Conservation (phyloP, 2,797 vertebrate species). For the Myoxocephalus aenaeus region DNA sequence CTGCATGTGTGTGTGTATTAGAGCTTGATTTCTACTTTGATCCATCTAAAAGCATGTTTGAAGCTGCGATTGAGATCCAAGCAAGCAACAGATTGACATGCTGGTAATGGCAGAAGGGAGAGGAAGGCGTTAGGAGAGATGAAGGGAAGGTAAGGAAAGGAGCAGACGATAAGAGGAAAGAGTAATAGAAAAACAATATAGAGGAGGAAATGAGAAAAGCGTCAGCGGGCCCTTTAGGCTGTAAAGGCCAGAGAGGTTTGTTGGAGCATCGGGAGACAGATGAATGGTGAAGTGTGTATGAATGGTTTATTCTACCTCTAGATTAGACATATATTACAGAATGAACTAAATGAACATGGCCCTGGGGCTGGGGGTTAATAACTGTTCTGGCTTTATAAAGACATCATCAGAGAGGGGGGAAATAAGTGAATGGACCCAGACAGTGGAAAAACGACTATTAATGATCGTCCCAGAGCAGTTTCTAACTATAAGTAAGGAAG, state of each 20-base stretch:
- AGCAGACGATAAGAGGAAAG: slow-evolving; percentile 37
- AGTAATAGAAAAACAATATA: slow-evolving; percentile 49
- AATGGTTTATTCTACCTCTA: slow-evolving; percentile 68
- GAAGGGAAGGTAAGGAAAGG: neutral
- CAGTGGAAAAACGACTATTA: neutral
- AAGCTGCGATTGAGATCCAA: slow-evolving; percentile 37
- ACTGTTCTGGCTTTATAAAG: slow-evolving; percentile 39
- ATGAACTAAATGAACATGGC: slow-evolving; percentile 54
- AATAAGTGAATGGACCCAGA: slow-evolving; percentile 11
- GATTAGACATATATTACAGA: slow-evolving; percentile 49
- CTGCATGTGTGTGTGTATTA: slow-evolving; percentile 3
- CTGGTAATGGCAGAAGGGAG: slow-evolving; percentile 15
- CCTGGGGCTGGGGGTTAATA: slow-evolving; percentile 55
- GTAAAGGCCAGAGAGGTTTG: slow-evolving; percentile 43
- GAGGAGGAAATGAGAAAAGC: slow-evolving; percentile 71
- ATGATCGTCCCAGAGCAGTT: neutral
- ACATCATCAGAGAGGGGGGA: slow-evolving; percentile 26
- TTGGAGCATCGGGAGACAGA: slow-evolving; percentile 54
- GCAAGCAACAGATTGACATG: slow-evolving; percentile 38
- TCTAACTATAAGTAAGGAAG: neutral
- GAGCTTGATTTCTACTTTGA: slow-evolving; percentile 59
- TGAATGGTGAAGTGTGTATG: slow-evolving; percentile 57
- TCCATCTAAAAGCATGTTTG: slow-evolving; percentile 65
- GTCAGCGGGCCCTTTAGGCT: slow-evolving; percentile 54
- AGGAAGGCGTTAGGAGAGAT: neutral